A percentile compares a stretch with the other conserved stretches of the same genome.
These are phyloP conservation scores for Rutpela maculata DNA, from an alignment of 2,888 invertebrate species.

Conservation along the genomic window DNA sequence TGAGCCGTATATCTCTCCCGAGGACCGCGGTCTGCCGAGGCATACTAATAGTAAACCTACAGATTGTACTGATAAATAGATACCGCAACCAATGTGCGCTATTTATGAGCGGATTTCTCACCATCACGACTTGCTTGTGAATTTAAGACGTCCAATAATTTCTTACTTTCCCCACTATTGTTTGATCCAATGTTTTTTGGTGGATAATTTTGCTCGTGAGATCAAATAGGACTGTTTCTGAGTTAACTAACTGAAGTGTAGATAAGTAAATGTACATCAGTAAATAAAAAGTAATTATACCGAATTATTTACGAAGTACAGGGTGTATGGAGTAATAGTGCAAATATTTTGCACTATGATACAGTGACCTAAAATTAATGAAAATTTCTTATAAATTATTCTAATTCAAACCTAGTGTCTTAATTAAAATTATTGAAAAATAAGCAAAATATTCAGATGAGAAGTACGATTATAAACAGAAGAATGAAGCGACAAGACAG, in stretches of 20 bases:
- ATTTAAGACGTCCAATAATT: slow-evolving; percentile 17
- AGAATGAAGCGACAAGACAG: no score
- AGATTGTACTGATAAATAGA: slow-evolving; percentile 74
- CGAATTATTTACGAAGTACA: no score
- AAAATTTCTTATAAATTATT: no score
- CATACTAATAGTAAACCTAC: slow-evolving; percentile 74
- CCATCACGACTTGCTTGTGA: slow-evolving; percentile 13
- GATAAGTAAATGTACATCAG: neutral
- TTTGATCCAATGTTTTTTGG: neutral
- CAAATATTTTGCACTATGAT: neutral
- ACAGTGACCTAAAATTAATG: no score
- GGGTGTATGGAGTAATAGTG: no score
- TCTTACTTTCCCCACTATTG: neutral
- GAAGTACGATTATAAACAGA: no score
- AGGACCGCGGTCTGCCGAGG: slow-evolving; percentile 71
- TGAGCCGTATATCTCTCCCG: slow-evolving; percentile 72
- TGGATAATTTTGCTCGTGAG: neutral
- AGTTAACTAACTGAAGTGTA: neutral
- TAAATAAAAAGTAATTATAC: neutral
- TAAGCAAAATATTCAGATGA: no score
- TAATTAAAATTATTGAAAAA: no score
- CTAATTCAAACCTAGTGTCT: no score
- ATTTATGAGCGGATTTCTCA: slow-evolving; percentile 67
- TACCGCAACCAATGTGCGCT: slow-evolving; percentile 71
- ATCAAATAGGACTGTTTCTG: neutral